A percentile compares a stretch with the other conserved stretches of the same genome.
Conservation (phyloP, 2,888 invertebrate genomes). For the Rhagium mordax region DNA sequence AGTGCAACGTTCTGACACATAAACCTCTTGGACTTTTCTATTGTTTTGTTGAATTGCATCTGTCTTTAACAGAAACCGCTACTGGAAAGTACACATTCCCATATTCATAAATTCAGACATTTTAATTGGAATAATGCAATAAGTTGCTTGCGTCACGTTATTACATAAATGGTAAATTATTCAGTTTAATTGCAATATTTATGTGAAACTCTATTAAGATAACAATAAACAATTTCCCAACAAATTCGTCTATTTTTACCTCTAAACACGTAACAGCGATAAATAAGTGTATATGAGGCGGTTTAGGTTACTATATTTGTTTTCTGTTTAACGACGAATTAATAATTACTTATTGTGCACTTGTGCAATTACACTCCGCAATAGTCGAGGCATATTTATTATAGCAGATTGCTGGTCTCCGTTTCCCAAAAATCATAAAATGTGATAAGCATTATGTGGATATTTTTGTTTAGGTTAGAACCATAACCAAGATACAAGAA, state of each 20-base stretch:
- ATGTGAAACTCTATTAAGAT: not conserved
- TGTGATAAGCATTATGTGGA: no score
- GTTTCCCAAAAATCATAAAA: no score
- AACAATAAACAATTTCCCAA: not conserved
- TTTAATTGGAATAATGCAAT: not conserved
- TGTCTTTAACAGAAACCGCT: no score
- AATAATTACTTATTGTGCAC: no score
- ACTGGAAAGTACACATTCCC: not conserved
- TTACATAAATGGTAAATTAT: not conserved
- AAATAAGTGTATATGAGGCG: not conserved
- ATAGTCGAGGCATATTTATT: no score
- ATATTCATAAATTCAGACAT: not conserved
- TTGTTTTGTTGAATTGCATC: not conserved
- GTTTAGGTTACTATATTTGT: not conserved
- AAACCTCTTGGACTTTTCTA: not conserved
- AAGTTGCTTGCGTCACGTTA: not conserved
- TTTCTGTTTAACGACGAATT: not conserved
- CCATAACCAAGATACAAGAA: no score
- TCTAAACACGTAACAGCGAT: not conserved
- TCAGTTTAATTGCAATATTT: not conserved
- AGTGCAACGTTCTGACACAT: no score
- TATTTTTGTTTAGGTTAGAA: no score
- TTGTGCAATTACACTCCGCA: no score
- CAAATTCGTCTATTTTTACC: not conserved
- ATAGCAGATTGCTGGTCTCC: no score